A percentile compares a stretch with the other conserved stretches of the same genome.
These are phyloP conservation scores for Mycetomoellerius zeteki DNA, from an alignment of 1,140 invertebrate genomes.

Conservation along the genomic window DNA sequence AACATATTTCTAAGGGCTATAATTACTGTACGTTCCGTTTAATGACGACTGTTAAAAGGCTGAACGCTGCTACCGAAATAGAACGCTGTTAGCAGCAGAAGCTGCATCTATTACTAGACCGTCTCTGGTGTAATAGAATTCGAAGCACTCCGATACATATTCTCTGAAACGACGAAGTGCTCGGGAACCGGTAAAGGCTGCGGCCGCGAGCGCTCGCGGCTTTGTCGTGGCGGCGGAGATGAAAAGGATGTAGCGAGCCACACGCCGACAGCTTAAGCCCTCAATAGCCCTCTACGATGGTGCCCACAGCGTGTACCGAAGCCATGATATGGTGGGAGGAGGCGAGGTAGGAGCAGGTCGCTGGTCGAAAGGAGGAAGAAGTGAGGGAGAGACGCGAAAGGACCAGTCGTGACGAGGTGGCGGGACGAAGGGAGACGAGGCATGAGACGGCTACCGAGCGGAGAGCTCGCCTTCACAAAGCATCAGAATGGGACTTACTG, in stretches of 20 bases:
- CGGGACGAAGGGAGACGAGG: constrained; percentile 40
- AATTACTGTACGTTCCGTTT: constrained; percentile 32
- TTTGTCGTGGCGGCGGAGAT: constrained; percentile 72
- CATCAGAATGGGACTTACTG: constrained; percentile 65
- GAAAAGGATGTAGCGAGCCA: constrained; percentile 73
- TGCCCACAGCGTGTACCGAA: constrained; percentile 62
- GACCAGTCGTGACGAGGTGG: constrained; percentile 18
- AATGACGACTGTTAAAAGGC: constrained; percentile 46
- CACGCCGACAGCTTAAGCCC: constrained; percentile 72
- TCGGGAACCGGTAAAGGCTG: constrained; percentile 40
- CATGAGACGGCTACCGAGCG: constrained; percentile 63
- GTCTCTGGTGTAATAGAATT: constrained; percentile 4
- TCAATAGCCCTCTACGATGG: constrained; percentile 67
- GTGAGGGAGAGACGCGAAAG: constrained; percentile 35
- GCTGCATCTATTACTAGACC: constrained; percentile 13
- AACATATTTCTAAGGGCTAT: constrained; percentile 34
- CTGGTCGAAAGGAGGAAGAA: constrained; percentile 40
- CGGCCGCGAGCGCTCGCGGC: constrained; percentile 53
- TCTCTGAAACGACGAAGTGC: constrained; percentile 29
- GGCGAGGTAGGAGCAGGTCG: constrained; percentile 42
- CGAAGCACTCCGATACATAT: constrained; percentile 24
- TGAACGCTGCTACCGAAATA: constrained; percentile 35
- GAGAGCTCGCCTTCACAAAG: constrained; percentile 51
- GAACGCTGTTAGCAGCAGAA: constrained; percentile 25
- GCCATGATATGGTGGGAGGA: constrained; percentile 55